These are phyloP conservation scores for Echiichthys vipera DNA, from an alignment of 2,797 vertebrate genomes.

Conservation along the genomic window DNA sequence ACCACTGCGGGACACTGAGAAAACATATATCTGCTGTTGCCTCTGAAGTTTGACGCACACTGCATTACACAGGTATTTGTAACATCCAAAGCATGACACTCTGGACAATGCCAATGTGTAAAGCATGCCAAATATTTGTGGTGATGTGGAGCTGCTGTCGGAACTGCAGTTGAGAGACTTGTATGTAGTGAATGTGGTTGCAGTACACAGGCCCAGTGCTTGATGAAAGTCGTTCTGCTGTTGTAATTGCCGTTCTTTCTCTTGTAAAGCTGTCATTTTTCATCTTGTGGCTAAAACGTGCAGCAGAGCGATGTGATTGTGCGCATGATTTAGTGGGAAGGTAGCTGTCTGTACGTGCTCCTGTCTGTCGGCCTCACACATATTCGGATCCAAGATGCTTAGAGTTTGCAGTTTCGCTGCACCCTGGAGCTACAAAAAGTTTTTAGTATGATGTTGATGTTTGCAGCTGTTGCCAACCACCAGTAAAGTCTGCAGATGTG, in stretches of 20 bases:
- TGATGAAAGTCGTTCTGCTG: background rate
- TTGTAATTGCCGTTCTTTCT: background rate
- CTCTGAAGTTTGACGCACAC: background rate
- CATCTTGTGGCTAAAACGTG: background rate
- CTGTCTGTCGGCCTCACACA: conserved; percentile 7
- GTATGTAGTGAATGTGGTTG: background rate
- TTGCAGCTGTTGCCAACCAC: conserved; percentile 1
- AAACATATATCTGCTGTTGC: background rate
- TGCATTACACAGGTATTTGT: conserved; percentile 20
- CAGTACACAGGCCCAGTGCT: background rate
- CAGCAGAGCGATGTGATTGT: background rate
- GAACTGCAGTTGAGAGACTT: background rate
- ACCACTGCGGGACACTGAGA: background rate
- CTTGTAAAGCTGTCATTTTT: conserved; percentile 2
- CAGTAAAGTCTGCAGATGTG: background rate
- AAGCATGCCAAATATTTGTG: conserved; percentile 1
- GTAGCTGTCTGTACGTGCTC: background rate
- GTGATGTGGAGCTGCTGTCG: background rate
- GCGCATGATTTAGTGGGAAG: background rate
- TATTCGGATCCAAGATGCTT: background rate
- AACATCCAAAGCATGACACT: conserved; percentile 7
- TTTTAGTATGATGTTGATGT: background rate
- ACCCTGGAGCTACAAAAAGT: background rate
- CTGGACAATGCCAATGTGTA: background rate
- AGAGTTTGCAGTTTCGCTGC: background rate